Evolutionary conservation across 2,113 vertebrate species (phyloP), one percentile per base, ranked within the genome.

Genomic region (Lucifuga dentata): DNA sequence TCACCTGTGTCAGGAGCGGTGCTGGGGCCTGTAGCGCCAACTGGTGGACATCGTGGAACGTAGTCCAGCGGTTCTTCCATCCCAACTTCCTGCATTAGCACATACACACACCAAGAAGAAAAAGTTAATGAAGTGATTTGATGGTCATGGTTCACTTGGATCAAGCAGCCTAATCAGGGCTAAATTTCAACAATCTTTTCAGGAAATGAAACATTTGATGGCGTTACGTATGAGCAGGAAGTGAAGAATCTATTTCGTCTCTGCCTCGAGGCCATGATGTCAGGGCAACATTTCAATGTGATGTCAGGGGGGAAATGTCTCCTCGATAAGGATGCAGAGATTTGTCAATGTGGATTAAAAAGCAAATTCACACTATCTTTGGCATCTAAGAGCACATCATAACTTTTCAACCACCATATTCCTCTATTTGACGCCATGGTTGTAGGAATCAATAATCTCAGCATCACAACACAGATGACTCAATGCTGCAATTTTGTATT

Each of bases 171-270:
- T 35, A 15, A 59, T 72, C 48, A 0, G 40, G 9, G 20, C 15
- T 44, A 26, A 43, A 7, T 49, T 56, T 26, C 49, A 53, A 67
- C 29, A 29, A 45, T 62, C 39, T 49, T 62, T 56, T 12, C 13
- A 13, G 35, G 58, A 62, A 55, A 58, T 29, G 7, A 17, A 59
- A 55, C 60, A 74, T 52, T 39, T 46, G 36, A 40, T 24, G 19
- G 13, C 2, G 13, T 50, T 59, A 11, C 33, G 5, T 23, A 24
- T 26, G 55, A 55, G 72, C 11, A 52, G n/a, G n/a, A n/a, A n/a
- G n/a, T n/a, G n/a, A 26, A 32, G 24, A 59, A 52, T 51, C 55
- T 32, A 26, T 58, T 57, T 19, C 24, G 35, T 66, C 49, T 43
- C 50, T 24, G 40, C 62, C 56, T 67, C 10, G 3, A 11, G 36